phyloP scores from a whole-genome alignment of 2,888 invertebrate species.

The Listrodromus nycthemerus region DNA sequence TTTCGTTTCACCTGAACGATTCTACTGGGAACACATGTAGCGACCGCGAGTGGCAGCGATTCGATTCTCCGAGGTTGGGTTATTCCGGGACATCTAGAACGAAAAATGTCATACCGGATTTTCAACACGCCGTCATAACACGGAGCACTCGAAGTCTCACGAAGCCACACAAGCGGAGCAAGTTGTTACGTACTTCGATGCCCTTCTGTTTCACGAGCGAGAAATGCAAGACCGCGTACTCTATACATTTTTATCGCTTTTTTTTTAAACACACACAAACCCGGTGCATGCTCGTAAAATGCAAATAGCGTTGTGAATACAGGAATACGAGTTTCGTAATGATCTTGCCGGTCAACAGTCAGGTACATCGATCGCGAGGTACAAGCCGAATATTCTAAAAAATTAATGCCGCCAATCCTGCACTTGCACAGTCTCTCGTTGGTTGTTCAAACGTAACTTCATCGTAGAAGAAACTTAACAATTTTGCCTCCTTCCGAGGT shows the following conservation, averaged over 20 bases:
- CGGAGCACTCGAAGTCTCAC: neutral
- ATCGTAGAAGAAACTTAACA: neutral
- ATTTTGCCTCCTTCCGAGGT: neutral
- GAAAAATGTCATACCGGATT: neutral
- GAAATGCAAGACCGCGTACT: neutral
- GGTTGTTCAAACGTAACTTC: neutral
- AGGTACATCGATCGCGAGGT: neutral
- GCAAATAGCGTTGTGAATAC: neutral
- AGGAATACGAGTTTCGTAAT: neutral
- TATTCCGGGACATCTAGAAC: neutral
- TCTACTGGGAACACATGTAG: conserved; percentile 1
- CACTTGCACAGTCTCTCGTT: neutral
- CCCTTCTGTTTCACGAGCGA: neutral
- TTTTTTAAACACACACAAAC: neutral
- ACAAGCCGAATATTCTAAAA: neutral
- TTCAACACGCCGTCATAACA: neutral
- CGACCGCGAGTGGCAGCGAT: neutral
- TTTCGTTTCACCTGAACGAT: conserved; percentile 2
- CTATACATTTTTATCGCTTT: neutral
- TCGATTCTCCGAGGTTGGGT: conserved; percentile 2
- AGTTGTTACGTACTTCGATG: neutral
- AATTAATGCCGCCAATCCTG: neutral
- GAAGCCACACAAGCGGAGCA: neutral
- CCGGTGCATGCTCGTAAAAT: neutral
- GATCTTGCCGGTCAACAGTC: neutral